phyloP scores from a whole-genome alignment of 2,888 invertebrate species.

The Cryptosula pallasiana region DNA sequence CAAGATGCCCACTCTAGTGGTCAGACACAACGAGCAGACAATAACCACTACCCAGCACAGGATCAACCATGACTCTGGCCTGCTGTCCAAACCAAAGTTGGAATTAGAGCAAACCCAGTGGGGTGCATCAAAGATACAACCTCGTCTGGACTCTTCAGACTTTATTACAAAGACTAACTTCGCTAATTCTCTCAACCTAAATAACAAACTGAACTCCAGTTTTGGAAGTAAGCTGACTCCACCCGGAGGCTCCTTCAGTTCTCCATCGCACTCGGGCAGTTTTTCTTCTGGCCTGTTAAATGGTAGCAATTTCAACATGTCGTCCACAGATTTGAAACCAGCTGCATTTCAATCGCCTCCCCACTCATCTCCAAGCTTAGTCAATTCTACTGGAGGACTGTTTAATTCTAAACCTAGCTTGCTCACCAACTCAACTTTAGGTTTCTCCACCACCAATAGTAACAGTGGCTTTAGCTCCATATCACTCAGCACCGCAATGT shows the following conservation, averaged over 20 bases:
- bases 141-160: conserved; percentile 11
- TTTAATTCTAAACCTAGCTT: background rate
- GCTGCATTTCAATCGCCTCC: background rate
- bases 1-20: conserved; percentile 19
- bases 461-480: background rate
- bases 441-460: background rate
- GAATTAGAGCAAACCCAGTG: conserved; percentile 16
- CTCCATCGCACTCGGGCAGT: background rate
- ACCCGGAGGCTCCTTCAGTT: background rate
- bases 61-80: background rate
- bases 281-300: background rate
- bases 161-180: conserved; percentile 13
- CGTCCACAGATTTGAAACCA: background rate
- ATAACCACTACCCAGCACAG: conserved; percentile 13
- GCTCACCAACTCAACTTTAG: background rate
- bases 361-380: background rate
- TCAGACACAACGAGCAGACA: conserved; percentile 3
- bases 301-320: background rate
- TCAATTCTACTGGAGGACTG: background rate
- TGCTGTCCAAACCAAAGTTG: conserved; percentile 2
- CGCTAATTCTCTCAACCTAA: background rate
- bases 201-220: background rate
- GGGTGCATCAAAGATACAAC: conserved; percentile 18
- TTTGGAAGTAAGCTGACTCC: conserved; percentile 14
- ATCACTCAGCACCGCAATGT: background rate